A percentile compares a stretch with the other conserved stretches of the same genome.
These are phyloP conservation scores for Chrysolina oricalcia DNA, from an alignment of 2,888 invertebrate genomes.

Conservation along the genomic window DNA sequence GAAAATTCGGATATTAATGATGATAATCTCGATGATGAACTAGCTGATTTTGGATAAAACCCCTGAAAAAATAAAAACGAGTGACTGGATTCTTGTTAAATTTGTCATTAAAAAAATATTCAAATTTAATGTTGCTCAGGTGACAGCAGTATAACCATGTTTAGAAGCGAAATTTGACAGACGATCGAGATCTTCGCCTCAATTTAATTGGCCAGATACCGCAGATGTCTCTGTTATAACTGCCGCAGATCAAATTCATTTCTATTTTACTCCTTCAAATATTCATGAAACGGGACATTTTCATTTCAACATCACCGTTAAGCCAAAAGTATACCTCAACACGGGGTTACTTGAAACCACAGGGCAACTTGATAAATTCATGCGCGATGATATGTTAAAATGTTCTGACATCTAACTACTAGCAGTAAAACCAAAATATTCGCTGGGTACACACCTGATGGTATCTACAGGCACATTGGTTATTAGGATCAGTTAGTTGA, in stretches of 20 bases:
- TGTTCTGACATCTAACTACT: too few relatives aligned
- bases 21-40: conserved; percentile 8
- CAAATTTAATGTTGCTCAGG: conserved; percentile 1
- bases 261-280: background rate
- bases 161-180: background rate
- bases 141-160: conserved; percentile 1
- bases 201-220: conserved; percentile 9
- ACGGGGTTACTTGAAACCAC: too few relatives aligned
- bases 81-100: conserved; percentile 3
- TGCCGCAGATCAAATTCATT: conserved; percentile 5
- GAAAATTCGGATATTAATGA: conserved; percentile 1
- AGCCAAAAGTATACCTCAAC: conserved; percentile 7
- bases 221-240: background rate
- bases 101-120: conserved; percentile 12
- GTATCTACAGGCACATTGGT: too few relatives aligned
- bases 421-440: too few relatives aligned
- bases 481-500: too few relatives aligned
- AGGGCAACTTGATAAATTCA: too few relatives aligned
- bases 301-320: background rate
- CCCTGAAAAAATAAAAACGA: background rate
- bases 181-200: conserved; percentile 3
- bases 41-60: conserved; percentile 7
- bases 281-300: conserved; percentile 9
- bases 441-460: too few relatives aligned
- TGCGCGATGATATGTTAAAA: too few relatives aligned